These are phyloP conservation scores for Zaprionus davidi DNA, from an alignment of 1,140 invertebrate genomes.

Conservation along the genomic window DNA sequence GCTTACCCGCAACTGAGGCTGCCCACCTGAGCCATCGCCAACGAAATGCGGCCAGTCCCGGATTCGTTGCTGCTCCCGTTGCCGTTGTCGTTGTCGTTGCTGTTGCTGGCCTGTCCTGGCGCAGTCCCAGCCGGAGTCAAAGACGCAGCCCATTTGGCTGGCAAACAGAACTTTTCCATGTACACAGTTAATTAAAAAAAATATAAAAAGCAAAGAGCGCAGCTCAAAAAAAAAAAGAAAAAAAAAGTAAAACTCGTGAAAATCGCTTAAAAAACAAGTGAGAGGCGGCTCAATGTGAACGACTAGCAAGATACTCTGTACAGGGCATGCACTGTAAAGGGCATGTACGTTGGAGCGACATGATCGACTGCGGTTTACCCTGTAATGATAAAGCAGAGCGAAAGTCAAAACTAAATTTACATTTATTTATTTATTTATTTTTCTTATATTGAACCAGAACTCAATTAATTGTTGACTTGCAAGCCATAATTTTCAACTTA, in stretches of 20 bases:
- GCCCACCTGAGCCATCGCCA: conserved; percentile 38
- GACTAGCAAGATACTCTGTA: neutral
- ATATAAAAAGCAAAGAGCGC: neutral
- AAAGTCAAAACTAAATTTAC: too few relatives aligned
- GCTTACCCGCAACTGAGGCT: neutral
- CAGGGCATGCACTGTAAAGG: neutral
- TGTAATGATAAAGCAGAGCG: neutral
- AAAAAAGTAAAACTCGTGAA: conserved; percentile 21
- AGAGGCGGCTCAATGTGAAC: too few relatives aligned
- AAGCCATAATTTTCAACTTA: too few relatives aligned
- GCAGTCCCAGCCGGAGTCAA: conserved; percentile 28
- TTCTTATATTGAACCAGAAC: too few relatives aligned
- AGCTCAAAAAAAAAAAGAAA: conserved; percentile 8
- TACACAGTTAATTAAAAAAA: conserved; percentile 78
- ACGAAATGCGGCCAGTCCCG: conserved; percentile 33
- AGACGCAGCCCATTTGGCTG: conserved; percentile 52
- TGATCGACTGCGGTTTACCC: neutral
- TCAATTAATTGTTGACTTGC: too few relatives aligned
- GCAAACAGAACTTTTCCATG: conserved; percentile 69
- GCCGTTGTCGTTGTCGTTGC: neutral
- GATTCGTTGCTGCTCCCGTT: neutral
- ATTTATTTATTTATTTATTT: too few relatives aligned
- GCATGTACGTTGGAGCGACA: too few relatives aligned
- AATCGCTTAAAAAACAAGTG: conserved; percentile 34
- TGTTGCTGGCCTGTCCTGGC: conserved; percentile 30